Conservation (phyloP, 1,140 invertebrate genomes). For the Sminthurinus signatus region DNA sequence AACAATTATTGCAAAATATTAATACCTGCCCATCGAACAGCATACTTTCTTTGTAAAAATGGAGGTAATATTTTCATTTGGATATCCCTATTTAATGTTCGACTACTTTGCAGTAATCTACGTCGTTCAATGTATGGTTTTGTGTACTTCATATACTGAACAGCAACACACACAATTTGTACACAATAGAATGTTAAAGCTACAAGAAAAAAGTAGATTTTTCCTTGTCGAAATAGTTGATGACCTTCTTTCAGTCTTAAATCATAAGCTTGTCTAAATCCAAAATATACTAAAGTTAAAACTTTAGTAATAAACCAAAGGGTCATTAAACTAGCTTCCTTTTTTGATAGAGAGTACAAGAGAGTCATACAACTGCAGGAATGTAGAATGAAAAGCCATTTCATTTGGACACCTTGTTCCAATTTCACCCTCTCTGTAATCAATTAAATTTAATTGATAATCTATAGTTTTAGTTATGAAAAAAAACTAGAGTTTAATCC, state of each 20-base stretch:
- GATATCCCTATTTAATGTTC: slow-evolving; percentile 1
- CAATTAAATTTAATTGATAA: too few species aligned
- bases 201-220: background rate
- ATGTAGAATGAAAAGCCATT: background rate
- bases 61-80: background rate
- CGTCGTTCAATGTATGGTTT: slow-evolving; percentile 1
- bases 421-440: too few species aligned
- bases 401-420: too few species aligned
- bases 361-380: background rate
- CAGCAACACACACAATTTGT: background rate
- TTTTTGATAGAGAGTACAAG: background rate
- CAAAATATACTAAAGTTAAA: background rate
- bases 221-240: background rate
- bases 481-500: too few species aligned
- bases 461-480: too few species aligned
- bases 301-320: background rate
- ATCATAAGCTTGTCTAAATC: background rate
- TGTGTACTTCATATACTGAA: background rate
- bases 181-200: background rate
- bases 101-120: background rate
- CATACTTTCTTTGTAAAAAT: slow-evolving; percentile 3
- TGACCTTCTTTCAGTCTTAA: background rate
- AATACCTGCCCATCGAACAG: slow-evolving; percentile 11
- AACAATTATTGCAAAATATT: too few species aligned
- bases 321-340: background rate